Base-by-base conservation (phyloP, 35 echinoderm and acorn worm species). In the Apostichopus japonicus region DNA sequence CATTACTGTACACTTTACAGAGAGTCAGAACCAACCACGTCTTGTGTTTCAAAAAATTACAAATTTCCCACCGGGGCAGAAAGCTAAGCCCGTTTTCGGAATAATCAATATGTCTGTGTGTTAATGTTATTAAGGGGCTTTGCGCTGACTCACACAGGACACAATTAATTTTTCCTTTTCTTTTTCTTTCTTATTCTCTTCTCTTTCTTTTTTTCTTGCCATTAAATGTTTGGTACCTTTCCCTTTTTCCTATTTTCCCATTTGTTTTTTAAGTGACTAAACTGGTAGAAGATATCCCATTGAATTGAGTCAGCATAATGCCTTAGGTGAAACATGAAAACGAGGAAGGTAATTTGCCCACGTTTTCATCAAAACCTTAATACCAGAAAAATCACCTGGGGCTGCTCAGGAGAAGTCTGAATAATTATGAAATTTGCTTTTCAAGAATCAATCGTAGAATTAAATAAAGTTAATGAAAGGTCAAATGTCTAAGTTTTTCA, bases 61-160 rank as follows among this genome's bases (percentile, higher is more conserved):
- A 57, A 84, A 84, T 84, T 84, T 58, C 81, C 56, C 81, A 23
- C 16, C 5, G 54, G 81, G 24, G 54, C 81, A 54, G 54, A 84
- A 19, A 84, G 54, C 81, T 58, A 84, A 84, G 79, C 56, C 61
- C 81, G n/a, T 84, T 84, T 84, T 24, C 33, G 23, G 53, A n/a
- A 23, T 23, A 59, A 84, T 84, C 81, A 24, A 84, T 84, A 84
- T 6, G 81, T 84, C 81, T 58, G 81, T 84, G 81, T 84, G 81
- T 84, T 84, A 84, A 84, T 84, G 81, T 84, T 84, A 84, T 84
- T 84, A 84, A 84, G 81, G 55, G 54, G 57, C 53, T 84, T 84
- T 15, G 6, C 6, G 54, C 54, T 84, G 81, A 84, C 81, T 84
- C 81, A 84, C 17, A 75, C 17, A 75, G 71, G 17, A 75, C 71